A percentile compares a stretch with the other conserved stretches of the same genome.
Evolutionary conservation across 2,113 vertebrate genomes (phyloP).

Genomic region (Miniopterus natalensis): DNA sequence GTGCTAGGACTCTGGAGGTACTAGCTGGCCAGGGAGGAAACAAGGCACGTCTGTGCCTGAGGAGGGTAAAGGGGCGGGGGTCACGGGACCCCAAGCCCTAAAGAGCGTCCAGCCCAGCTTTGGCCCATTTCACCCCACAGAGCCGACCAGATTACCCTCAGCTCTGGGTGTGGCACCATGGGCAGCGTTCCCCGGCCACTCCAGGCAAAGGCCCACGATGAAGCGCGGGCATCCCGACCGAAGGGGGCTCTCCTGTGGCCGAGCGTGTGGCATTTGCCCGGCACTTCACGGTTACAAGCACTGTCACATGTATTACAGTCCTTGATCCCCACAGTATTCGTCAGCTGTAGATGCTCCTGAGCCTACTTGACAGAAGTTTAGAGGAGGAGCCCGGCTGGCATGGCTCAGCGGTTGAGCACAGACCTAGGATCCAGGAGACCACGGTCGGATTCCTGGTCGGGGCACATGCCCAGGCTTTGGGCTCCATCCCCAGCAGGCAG

Average conservation of each 20-base stretch:
- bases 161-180: neutral
- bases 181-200: neutral
- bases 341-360: neutral
- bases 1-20: neutral
- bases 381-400: neutral
- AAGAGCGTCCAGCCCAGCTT: neutral
- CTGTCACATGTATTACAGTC: neutral
- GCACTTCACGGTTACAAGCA: too few species aligned
- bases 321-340: neutral
- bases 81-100: neutral
- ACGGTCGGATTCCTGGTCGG: too few species aligned
- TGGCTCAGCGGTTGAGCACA: too few species aligned
- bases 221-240: neutral
- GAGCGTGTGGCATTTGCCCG: fast-evolving
- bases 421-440: too few species aligned
- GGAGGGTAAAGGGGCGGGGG: neutral
- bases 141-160: neutral
- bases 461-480: too few species aligned
- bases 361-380: neutral
- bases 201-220: neutral
- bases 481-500: too few species aligned
- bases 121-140: neutral
- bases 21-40: neutral
- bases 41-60: neutral
- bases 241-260: neutral